Percentiles rank a stretch among this genome's conserved stretches.
Conservation (phyloP, 1,140 invertebrate species). For the Caerostris darwini region DNA sequence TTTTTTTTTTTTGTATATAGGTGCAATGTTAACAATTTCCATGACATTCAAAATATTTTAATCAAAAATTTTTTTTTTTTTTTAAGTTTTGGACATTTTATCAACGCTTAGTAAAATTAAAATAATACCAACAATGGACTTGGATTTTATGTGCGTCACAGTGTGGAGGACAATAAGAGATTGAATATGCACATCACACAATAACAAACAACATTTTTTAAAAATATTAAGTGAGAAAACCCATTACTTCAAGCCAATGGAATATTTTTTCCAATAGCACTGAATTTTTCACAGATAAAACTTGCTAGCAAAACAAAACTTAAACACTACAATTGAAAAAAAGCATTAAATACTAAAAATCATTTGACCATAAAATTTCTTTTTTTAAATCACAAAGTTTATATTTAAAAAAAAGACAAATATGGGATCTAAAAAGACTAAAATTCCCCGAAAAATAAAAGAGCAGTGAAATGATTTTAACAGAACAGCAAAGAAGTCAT, state of each 20-base stretch:
- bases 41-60: conserved; percentile 15
- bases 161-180: conserved; percentile 41
- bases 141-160: conserved; percentile 52
- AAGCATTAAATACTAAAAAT: not conserved
- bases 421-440: not conserved
- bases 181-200: conserved; percentile 26
- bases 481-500: not conserved
- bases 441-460: conserved; percentile 21
- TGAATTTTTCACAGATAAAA: too few species aligned
- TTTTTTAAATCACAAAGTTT: not conserved
- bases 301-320: too few species aligned
- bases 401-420: not conserved
- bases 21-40: not conserved
- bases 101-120: conserved; percentile 56
- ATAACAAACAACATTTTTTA: conserved; percentile 49
- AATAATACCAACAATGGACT: conserved; percentile 62
- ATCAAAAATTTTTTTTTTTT: not conserved
- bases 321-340: too few species aligned
- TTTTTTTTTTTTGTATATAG: not conserved
- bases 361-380: not conserved
- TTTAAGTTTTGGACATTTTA: not conserved
- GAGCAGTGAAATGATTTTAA: not conserved
- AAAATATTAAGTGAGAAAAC: conserved; percentile 30
- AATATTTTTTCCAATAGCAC: not conserved
- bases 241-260: not conserved